Conservation (phyloP, 2,797 vertebrate species). For the Amazona ochrocephala region DNA sequence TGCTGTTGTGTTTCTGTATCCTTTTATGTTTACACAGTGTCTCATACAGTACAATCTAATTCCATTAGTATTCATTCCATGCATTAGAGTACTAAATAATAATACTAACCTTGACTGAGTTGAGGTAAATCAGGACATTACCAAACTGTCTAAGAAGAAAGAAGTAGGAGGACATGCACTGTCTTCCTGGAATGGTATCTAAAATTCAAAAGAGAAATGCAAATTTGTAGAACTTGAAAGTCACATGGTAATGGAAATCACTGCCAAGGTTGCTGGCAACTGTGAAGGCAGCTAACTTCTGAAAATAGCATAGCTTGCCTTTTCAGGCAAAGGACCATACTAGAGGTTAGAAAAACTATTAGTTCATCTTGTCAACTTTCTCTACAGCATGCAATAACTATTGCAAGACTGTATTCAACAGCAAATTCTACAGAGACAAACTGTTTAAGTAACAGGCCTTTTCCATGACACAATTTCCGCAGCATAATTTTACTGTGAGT, state of each 20-base stretch:
- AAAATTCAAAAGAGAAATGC: slow-evolving; percentile 61
- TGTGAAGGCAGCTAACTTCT: slow-evolving; percentile 8
- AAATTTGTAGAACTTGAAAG: slow-evolving; percentile 17
- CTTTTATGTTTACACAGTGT: not conserved
- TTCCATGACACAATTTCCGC: not conserved
- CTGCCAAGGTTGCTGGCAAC: not conserved
- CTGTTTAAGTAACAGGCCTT: not conserved
- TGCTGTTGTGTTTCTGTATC: not conserved
- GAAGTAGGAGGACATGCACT: slow-evolving; percentile 98
- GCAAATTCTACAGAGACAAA: not conserved
- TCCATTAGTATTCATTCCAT: not conserved
- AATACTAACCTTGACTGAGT: slow-evolving; percentile 93
- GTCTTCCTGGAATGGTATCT: slow-evolving; percentile 99
- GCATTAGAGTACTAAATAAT: not conserved
- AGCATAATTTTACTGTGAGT: not conserved
- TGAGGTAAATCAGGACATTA: slow-evolving; percentile 96
- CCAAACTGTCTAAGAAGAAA: slow-evolving; percentile 94
- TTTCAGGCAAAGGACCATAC: slow-evolving; percentile 31
- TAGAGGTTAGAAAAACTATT: not conserved
- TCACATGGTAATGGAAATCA: not conserved
- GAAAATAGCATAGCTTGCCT: slow-evolving; percentile 6
- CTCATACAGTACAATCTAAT: not conserved
- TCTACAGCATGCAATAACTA: not conserved
- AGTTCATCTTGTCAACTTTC: not conserved
- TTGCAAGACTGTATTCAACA: not conserved